Evolutionary conservation across 2,888 invertebrate species (phyloP), one percentile per base, ranked within the genome.

Genomic region (Epirrhoe tristata): DNA sequence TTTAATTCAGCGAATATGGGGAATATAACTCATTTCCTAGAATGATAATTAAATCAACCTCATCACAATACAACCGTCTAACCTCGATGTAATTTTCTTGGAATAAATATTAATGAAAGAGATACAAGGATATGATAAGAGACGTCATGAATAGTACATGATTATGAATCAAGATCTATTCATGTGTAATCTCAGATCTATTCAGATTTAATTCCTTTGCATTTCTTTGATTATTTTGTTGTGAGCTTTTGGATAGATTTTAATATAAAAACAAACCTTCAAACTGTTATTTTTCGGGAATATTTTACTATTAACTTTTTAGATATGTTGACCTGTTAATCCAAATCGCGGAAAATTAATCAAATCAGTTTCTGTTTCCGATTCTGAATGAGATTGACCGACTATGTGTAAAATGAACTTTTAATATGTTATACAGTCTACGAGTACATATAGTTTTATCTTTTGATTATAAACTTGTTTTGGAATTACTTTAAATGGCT

Each of bases 131-230:
- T 14, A 12, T 32, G 43, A 67, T 63, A 51, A 14, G 46, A 62
- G 61, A 68, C 54, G 53, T 0, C 16, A 24, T 68, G 68, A 68
- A 68, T 64, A 39, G 57, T 17, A 12, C 60, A n/a, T 62, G 64
- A 65, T 68, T 68, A 64, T 34, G 48, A 68, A 61, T 68, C 61
- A 61, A 48, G 54, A 51, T 64, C 68, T 55, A 61, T 68, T 68
- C 68, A 65, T 46, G 50, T 54, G 50, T 67, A 58, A 68, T 61
- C 54, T 32, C 32, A 57, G 10, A 16, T 2, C 24, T 43, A n/a
- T 16, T 32, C 60, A 50, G 48, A 53, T 36, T 54, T 43, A 12
- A 43, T 4, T n/a, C 48, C 46, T 51, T 58, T 48, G 51, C 60
- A 34, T 61, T 50, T 61, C 24, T 24, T 24, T 24, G 24, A 24